Evolutionary conservation across 2,113 vertebrate genomes (phyloP).

Genomic region (Engystomops pustulosus): DNA sequence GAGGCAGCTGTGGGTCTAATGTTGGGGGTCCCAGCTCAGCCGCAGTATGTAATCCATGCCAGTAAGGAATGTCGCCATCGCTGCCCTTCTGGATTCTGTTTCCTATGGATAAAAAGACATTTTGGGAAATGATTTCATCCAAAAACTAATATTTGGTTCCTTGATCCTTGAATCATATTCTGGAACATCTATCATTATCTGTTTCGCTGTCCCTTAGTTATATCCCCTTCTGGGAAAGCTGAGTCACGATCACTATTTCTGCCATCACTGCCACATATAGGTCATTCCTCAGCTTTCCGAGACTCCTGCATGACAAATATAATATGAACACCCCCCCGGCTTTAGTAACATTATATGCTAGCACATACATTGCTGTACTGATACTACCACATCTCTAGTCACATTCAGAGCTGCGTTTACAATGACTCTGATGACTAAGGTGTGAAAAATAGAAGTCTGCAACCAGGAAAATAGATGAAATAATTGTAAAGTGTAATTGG

Average conservation of each 20-base stretch:
- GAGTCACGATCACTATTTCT: not conserved
- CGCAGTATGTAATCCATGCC: too few species aligned
- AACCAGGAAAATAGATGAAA: not conserved
- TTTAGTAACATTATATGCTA: not conserved
- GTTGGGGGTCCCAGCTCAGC: not conserved
- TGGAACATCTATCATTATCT: not conserved
- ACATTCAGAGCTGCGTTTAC: not conserved
- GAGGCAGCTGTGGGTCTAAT: constrained; percentile 12
- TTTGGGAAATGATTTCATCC: not conserved
- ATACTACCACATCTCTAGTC: not conserved
- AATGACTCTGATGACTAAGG: not conserved
- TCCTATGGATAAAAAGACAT: not conserved
- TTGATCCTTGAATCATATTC: not conserved
- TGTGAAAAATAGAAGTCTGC: not conserved
- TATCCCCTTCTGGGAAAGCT: not conserved
- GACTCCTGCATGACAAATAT: not conserved
- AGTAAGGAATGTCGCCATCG: not conserved
- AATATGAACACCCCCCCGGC: not conserved
- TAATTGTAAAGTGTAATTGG: too few species aligned
- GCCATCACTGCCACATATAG: not conserved
- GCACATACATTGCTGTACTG: too few species aligned
- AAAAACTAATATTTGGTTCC: not conserved
- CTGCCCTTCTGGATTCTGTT: not conserved
- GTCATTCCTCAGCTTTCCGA: not conserved
- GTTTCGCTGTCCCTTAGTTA: not conserved